Evolutionary conservation across 2,113 vertebrate genomes (phyloP), one percentile per base, ranked within the genome.

Genomic region (Mystacornis crossleyi): DNA sequence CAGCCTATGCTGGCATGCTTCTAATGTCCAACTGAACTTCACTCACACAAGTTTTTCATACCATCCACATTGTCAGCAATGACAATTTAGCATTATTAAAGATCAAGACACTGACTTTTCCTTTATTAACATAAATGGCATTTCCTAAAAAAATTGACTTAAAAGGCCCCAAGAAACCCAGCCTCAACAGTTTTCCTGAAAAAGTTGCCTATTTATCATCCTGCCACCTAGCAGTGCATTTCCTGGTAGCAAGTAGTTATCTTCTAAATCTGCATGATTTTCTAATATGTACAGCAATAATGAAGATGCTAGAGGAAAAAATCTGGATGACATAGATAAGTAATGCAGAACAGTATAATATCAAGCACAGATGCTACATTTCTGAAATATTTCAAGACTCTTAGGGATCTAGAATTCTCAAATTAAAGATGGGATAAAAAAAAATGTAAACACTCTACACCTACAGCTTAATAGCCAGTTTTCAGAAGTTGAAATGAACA

Each of bases 141-240:
- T 66, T 48, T 60, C 20, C 19, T 61, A 34, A 40, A 82, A 65
- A 53, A 1, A 9, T 23, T 48, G 14, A 57, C 8, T 1, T 8
- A 19, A 71, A 81, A 43, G 33, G 4, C 3, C 4, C 6, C 10
- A 10, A 51, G 60, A 70, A 25, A 2, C 3, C 36, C 33, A 28
- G n/a, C 34, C 10, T 4, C 1, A 34, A 26, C 6, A 48, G 2
- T 40, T 90, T 79, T 86, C n/a, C 16, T 62, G 36, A 67, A 58
- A 54, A 12, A 1, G 4, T 24, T 61, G 5, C 4, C 12, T 45
- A 8, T 48, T 81, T 58, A 43, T 48, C 8, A 6, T 55, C 67
- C 31, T 74, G 11, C 3, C 3, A 34, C 3, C 14, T 53, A 36
- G 9, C 28, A n/a, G 4, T 6, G 0, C 3, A 14, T 67, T 66